Evolutionary conservation across 2,797 vertebrate species (phyloP).

Genomic region (Silurus aristotelis): DNA sequence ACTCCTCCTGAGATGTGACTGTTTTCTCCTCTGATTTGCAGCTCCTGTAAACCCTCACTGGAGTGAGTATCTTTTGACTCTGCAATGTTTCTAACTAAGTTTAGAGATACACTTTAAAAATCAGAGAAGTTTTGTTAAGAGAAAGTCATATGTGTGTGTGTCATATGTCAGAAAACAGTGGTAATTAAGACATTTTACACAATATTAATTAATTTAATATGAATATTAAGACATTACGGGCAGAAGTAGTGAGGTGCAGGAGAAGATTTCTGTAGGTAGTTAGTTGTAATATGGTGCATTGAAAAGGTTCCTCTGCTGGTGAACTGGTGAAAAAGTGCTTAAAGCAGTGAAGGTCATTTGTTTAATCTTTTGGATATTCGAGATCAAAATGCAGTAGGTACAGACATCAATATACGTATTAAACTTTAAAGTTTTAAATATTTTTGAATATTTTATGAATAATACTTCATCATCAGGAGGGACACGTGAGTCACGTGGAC

Average conservation of each 20-base stretch:
- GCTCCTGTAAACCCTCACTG: slow-evolving; percentile 85
- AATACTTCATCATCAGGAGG: not conserved
- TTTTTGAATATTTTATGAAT: not conserved
- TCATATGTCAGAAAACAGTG: not conserved
- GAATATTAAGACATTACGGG: not conserved
- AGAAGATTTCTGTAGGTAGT: not conserved
- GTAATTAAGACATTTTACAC: not conserved
- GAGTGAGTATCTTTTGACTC: slow-evolving; percentile 75
- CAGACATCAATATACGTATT: no score
- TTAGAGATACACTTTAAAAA: not conserved
- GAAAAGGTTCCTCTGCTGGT: not conserved
- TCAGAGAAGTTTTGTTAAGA: not conserved
- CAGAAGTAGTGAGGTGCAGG: not conserved
- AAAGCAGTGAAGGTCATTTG: not conserved
- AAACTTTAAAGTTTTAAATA: not conserved
- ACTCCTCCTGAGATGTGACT: not conserved
- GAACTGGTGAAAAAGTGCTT: not conserved
- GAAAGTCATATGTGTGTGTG: not conserved
- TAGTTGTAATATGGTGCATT: not conserved
- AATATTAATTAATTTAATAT: not conserved
- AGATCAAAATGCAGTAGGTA: no score
- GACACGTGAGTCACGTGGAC: no score
- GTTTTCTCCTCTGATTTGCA: slow-evolving; percentile 64
- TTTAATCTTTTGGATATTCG: no score
- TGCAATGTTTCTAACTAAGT: not conserved